Evolutionary conservation across 2,113 vertebrate genomes (phyloP).

Genomic region (Pleuronectes platessa): DNA sequence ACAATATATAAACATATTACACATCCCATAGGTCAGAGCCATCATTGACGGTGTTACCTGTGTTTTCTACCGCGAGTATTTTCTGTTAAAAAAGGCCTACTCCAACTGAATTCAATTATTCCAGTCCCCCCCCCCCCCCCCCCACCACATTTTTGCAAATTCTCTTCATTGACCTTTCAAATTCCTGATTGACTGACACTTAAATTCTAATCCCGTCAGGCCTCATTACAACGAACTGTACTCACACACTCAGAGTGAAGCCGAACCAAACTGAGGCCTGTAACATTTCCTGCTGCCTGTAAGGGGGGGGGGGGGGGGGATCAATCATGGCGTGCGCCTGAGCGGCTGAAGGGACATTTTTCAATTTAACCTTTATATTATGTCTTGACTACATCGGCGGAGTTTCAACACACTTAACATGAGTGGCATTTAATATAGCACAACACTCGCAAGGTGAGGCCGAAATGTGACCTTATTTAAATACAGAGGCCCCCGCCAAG

Average conservation of each 20-base stretch:
- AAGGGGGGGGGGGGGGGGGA: slow-evolving; percentile 73
- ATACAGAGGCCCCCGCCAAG: slow-evolving; percentile 80
- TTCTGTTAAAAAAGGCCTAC: background rate
- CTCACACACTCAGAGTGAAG: slow-evolving; percentile 58
- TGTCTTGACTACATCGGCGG: slow-evolving; percentile 84
- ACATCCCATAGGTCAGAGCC: background rate
- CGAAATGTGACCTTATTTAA: slow-evolving; percentile 98
- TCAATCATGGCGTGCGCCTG: slow-evolving; percentile 90
- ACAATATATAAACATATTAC: background rate
- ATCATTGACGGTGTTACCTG: background rate
- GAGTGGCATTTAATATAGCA: slow-evolving; percentile 99
- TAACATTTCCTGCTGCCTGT: slow-evolving; percentile 86
- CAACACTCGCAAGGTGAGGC: slow-evolving; percentile 92
- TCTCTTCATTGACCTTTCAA: slow-evolving; percentile 80
- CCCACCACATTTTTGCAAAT: slow-evolving; percentile 62
- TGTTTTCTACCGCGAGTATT: background rate
- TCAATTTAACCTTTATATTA: slow-evolving; percentile 92
- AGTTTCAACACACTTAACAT: slow-evolving; percentile 89
- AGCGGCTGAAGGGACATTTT: slow-evolving; percentile 90
- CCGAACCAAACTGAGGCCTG: slow-evolving; percentile 54
- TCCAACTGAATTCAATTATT: slow-evolving; percentile 10
- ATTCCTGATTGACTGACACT: slow-evolving; percentile 77
- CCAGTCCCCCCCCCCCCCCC: slow-evolving; percentile 20
- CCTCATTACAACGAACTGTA: slow-evolving; percentile 71
- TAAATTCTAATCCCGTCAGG: slow-evolving; percentile 75